Percentiles rank a stretch among this genome's conserved stretches.
Evolutionary conservation across 2,113 vertebrate genomes (phyloP).

Genomic region (Ochotona princeps): DNA sequence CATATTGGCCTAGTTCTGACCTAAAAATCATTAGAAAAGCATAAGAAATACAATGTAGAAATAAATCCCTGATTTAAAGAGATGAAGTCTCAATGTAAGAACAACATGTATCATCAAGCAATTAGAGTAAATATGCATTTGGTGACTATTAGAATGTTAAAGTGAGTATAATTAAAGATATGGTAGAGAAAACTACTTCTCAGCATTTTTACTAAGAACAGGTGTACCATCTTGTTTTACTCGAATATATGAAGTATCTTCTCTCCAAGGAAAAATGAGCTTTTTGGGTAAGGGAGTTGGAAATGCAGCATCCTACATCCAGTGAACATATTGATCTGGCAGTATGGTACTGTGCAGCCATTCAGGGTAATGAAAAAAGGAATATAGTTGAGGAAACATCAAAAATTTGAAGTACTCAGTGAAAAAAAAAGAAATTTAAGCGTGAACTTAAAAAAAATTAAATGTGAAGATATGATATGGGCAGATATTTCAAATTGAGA

Average conservation of each 20-base stretch:
- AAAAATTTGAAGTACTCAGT: background rate
- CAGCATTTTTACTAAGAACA: no score
- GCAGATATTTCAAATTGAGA: background rate
- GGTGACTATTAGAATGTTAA: background rate
- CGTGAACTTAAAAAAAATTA: background rate
- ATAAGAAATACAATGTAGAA: background rate
- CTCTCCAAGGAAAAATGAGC: no score
- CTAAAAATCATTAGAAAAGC: background rate
- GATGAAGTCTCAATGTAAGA: background rate
- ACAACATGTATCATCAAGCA: background rate
- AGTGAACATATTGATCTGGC: no score
- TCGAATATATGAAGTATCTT: no score
- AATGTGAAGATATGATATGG: background rate
- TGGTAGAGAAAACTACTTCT: background rate
- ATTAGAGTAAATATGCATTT: background rate
- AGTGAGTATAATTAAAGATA: background rate
- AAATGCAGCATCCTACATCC: no score
- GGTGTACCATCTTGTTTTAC: no score
- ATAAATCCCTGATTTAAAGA: background rate
- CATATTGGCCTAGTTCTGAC: background rate
- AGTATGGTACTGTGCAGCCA: no score
- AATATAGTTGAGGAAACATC: no score
- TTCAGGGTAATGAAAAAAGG: no score
- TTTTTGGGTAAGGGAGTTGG: no score
- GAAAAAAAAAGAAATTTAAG: background rate